Evolutionary conservation across 2,113 vertebrate genomes (phyloP).

Genomic region (Nycticebus coucang): DNA sequence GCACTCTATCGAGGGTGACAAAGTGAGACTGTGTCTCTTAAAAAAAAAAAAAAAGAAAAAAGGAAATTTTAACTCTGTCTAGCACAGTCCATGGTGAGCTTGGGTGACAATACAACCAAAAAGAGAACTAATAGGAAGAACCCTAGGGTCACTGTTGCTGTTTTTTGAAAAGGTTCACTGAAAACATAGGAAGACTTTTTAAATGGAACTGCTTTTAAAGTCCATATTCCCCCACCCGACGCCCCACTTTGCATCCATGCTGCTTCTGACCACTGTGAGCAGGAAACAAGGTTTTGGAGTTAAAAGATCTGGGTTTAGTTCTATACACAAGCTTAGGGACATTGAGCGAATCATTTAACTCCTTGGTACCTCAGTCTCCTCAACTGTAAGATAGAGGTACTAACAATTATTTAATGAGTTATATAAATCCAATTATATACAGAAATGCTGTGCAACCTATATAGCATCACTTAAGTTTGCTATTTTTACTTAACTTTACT

Average conservation of each 20-base stretch:
- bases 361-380: neutral
- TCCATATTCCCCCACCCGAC: neutral
- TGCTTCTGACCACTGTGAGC: neutral
- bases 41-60: neutral
- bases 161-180: neutral
- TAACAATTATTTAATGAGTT: neutral
- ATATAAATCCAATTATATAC: neutral
- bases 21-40: no score
- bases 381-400: neutral
- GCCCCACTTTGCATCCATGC: neutral
- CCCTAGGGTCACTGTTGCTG: neutral
- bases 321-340: neutral
- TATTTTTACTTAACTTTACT: constrained; percentile 2
- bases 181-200: constrained; percentile 31
- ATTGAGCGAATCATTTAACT: neutral
- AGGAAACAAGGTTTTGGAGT: neutral
- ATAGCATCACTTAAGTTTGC: neutral
- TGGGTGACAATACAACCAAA: neutral
- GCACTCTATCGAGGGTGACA: no score
- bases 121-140: neutral
- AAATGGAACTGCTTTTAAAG: constrained; percentile 16
- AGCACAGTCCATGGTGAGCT: neutral
- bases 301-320: neutral
- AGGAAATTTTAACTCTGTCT: neutral
- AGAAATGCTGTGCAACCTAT: neutral